Evolutionary conservation across 1,140 invertebrate species (phyloP), one percentile per base, ranked within the genome.

Genomic region (Apolygus lucorum): DNA sequence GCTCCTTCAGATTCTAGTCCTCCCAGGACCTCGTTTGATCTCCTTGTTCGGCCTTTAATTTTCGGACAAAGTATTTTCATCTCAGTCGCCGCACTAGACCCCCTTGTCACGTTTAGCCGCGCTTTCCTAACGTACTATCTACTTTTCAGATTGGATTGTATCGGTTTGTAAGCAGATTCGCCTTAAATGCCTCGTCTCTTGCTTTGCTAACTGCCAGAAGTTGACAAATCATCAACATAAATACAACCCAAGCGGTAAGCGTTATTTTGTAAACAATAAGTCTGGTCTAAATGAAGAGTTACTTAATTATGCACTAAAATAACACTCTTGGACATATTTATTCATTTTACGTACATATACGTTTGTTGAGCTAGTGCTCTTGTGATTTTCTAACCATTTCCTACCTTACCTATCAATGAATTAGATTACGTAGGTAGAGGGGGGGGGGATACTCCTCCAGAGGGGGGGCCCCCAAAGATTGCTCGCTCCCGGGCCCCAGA

Each of bases 161-260:
- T 64, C 63, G 14, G 14, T 64, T 28, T 64, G 63, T 64, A 64
- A 64, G 26, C 25, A 64, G 63, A 28, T 64, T 27, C 63, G 63
- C 28, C 28, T 64, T 64, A 64, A 64, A 64, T 64, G 63, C 63
- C 63, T 64, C 28, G 63, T 64, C 24, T 64, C 63, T 64, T 64
- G 63, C 63, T 64, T 64, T 64, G 4, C 63, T 14, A 64, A 24
- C 28, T 64, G 63, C 27, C 63, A 64, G 25, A 64, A 64, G 28
- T 64, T 64, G 54, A 17, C 54, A 59, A 59, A 59, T 24, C 54
- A 59, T 59, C 54, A 59, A 59, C 22, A 59, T 59, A 59, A 59
- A 59, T 59, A 59, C 22, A 59, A 59, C 4, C 2, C 11, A 59
- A 59, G 54, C 54, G 54, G 54, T 59, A 22, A 13, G 54, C 22